phyloP scores from a whole-genome alignment of 2,113 vertebrate genomes.

The Eleginops maclovinus region DNA sequence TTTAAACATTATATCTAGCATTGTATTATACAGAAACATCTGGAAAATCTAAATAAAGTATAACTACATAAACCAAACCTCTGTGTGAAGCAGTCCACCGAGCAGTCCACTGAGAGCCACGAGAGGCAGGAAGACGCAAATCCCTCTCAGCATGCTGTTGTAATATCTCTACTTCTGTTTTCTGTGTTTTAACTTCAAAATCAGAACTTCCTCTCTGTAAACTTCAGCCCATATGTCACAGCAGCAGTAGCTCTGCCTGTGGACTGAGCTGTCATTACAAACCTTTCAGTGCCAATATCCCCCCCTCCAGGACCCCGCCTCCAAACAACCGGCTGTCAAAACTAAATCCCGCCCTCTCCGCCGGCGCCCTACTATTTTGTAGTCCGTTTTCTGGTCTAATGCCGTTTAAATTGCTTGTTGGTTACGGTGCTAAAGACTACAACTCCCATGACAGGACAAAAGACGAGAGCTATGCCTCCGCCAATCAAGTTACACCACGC shows the following conservation, averaged over 20 bases:
- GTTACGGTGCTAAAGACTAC: slow-evolving; percentile 59
- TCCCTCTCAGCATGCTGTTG: slow-evolving; percentile 45
- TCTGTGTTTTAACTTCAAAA: background rate
- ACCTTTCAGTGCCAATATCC: background rate
- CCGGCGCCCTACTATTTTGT: slow-evolving; percentile 13
- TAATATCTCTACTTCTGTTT: background rate
- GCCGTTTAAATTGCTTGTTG: accelerated
- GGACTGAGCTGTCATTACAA: slow-evolving; percentile 29
- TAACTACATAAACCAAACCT: slow-evolving; percentile 58
- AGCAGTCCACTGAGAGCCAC: slow-evolving; percentile 56
- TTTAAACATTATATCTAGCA: background rate
- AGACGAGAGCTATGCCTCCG: background rate
- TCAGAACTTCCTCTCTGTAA: too few species aligned
- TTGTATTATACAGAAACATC: background rate
- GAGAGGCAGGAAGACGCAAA: slow-evolving; percentile 31
- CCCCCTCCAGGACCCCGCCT: slow-evolving; percentile 8
- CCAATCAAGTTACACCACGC: slow-evolving; percentile 83
- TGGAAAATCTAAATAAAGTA: background rate
- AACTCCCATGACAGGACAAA: slow-evolving; percentile 28
- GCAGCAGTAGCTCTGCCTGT: background rate
- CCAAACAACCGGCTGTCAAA: slow-evolving; percentile 32
- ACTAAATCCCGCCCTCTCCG: slow-evolving; percentile 5
- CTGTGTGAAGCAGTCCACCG: slow-evolving; percentile 57
- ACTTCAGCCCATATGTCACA: background rate
- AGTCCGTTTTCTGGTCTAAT: background rate